These are phyloP conservation scores for Bubo blakistoni DNA, from an alignment of 2,113 vertebrate genomes.

Conservation along the genomic window DNA sequence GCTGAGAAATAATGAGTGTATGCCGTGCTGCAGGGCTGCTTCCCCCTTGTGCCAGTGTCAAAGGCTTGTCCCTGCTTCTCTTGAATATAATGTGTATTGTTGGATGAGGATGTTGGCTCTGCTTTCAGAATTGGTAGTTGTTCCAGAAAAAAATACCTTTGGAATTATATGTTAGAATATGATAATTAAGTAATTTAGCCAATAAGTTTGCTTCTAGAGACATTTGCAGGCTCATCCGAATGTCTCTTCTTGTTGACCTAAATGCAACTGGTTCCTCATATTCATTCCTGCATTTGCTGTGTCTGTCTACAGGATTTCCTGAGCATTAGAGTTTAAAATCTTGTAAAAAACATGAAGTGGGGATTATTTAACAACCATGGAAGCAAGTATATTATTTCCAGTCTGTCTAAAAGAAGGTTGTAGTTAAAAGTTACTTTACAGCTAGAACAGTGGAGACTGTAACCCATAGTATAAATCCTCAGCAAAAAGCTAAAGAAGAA, in stretches of 20 bases:
- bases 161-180: neutral
- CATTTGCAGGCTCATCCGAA: neutral
- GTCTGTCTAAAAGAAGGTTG: neutral
- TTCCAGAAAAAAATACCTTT: neutral
- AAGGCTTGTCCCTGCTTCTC: neutral
- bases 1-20: neutral
- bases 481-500: neutral
- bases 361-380: neutral
- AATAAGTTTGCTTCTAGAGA: neutral
- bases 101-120: neutral
- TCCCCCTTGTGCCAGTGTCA: slow-evolving; percentile 14
- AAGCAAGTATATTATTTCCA: neutral
- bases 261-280: neutral
- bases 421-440: neutral
- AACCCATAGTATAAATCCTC: neutral
- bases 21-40: neutral
- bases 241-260: neutral
- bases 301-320: neutral
- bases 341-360: neutral
- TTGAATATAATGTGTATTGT: neutral
- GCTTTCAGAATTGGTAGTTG: neutral
- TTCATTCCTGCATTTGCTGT: neutral
- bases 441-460: neutral
- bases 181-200: neutral
- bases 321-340: neutral